Percentiles rank a stretch among this genome's conserved stretches.
phyloP scores from a whole-genome alignment of 1,140 invertebrate genomes.

The Chlorops oryzae region DNA sequence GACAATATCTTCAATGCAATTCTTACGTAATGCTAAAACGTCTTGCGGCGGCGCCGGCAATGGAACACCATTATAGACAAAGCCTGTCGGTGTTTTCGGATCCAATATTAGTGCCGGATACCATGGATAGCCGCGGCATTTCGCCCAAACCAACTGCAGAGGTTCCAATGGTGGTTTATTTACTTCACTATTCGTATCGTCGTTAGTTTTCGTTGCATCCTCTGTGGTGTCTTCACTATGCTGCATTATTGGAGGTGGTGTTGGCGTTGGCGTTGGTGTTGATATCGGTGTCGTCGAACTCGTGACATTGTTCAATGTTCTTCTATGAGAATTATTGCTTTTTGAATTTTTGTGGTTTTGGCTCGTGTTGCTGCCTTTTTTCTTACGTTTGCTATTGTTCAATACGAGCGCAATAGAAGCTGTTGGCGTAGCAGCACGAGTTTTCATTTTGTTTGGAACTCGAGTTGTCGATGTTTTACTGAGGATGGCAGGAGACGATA shows the following conservation, averaged over 20 bases:
- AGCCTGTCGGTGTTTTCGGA: slow-evolving; percentile 86
- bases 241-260: neutral
- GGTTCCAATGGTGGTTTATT: slow-evolving; percentile 58
- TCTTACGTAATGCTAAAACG: slow-evolving; percentile 74
- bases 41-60: slow-evolving; percentile 89
- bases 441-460: slow-evolving; percentile 1
- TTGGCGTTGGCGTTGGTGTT: slow-evolving; percentile 12
- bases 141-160: slow-evolving; percentile 92
- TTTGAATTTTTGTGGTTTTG: slow-evolving; percentile 6
- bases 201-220: slow-evolving; percentile 13
- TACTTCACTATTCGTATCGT: slow-evolving; percentile 14
- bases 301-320: slow-evolving; percentile 6
- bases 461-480: slow-evolving; percentile 11
- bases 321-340: slow-evolving; percentile 1
- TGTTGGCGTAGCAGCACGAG: too few relatives aligned
- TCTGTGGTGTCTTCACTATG: neutral
- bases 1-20: slow-evolving; percentile 71
- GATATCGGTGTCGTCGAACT: slow-evolving; percentile 1
- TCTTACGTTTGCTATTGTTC: too few relatives aligned
- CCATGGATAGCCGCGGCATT: slow-evolving; percentile 94
- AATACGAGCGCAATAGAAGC: too few relatives aligned
- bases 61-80: slow-evolving; percentile 86
- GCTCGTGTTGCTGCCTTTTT: too few relatives aligned
- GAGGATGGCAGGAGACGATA: too few relatives aligned
- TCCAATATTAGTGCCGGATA: slow-evolving; percentile 94